Conservation (phyloP, 2,113 vertebrate species). For the Heterotilapia buettikoferi region DNA sequence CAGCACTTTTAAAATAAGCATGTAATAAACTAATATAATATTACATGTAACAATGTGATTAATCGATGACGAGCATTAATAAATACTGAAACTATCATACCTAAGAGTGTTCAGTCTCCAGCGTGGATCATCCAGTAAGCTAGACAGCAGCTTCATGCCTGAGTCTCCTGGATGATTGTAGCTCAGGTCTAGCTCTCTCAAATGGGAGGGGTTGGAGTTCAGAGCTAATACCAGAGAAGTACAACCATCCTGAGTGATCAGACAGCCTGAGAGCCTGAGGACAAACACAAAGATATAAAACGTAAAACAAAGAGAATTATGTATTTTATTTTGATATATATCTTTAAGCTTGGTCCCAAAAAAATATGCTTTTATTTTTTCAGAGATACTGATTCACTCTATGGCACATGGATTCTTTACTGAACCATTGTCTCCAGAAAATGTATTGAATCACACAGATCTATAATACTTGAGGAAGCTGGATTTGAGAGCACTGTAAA, state of each 20-base stretch:
- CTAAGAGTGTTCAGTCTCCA: not conserved
- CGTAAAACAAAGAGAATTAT: not conserved
- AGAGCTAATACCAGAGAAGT: not conserved
- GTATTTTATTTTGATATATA: accelerated
- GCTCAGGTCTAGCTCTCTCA: not conserved
- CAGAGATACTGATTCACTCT: not conserved
- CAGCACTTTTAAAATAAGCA: not conserved
- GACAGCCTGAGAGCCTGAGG: not conserved
- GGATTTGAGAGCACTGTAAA: not conserved
- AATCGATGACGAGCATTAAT: accelerated
- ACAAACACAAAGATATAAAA: not conserved
- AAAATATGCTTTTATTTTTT: not conserved
- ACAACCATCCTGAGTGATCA: not conserved
- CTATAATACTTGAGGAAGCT: not conserved
- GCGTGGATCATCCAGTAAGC: accelerated
- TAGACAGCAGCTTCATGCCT: accelerated
- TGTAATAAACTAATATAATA: not conserved
- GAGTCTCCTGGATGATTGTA: accelerated
- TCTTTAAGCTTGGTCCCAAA: not conserved
- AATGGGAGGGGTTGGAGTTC: not conserved
- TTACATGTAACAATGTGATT: not conserved
- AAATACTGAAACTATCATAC: not conserved
- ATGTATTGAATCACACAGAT: not conserved
- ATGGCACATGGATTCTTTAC: not conserved
- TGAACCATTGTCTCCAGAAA: accelerated